A percentile compares a stretch with the other conserved stretches of the same genome.
Evolutionary conservation across 2,113 vertebrate species (phyloP).

Genomic region (Poecile atricapillus): DNA sequence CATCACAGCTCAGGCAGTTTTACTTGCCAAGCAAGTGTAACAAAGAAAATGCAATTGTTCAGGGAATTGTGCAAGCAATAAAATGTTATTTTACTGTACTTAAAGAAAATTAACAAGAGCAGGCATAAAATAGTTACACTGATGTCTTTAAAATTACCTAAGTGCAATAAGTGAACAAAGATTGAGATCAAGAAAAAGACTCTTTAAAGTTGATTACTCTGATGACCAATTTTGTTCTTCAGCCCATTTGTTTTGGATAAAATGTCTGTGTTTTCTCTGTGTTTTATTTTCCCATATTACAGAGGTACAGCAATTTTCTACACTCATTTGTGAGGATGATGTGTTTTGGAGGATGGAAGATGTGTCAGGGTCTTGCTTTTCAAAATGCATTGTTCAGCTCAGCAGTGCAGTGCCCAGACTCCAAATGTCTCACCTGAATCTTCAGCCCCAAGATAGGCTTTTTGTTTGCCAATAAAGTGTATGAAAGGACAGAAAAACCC

Average conservation of each 20-base stretch:
- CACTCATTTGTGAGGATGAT: background rate
- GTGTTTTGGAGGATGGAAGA: background rate
- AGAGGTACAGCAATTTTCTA: background rate
- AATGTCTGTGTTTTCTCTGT: background rate
- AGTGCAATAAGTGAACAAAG: background rate
- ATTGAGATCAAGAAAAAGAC: background rate
- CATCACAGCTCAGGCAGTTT: constrained; percentile 54
- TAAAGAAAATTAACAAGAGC: constrained; percentile 61
- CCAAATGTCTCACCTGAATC: background rate
- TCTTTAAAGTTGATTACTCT: constrained; percentile 1
- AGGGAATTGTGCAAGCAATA: constrained; percentile 58
- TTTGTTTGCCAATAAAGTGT: background rate
- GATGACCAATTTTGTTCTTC: constrained; percentile 1
- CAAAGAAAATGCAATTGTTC: constrained; percentile 65
- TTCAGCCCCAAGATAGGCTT: background rate
- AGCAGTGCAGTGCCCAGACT: background rate
- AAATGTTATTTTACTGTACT: constrained; percentile 54
- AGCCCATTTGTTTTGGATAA: background rate
- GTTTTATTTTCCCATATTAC: background rate
- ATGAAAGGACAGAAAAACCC: background rate
- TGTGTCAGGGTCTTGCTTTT: background rate
- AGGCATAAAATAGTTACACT: constrained; percentile 2
- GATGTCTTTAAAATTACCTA: constrained; percentile 4
- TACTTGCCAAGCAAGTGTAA: constrained; percentile 59
- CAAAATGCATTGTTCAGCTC: background rate